Conservation (phyloP, 2,797 vertebrate species). For the Neosilurus hyrtlii region DNA sequence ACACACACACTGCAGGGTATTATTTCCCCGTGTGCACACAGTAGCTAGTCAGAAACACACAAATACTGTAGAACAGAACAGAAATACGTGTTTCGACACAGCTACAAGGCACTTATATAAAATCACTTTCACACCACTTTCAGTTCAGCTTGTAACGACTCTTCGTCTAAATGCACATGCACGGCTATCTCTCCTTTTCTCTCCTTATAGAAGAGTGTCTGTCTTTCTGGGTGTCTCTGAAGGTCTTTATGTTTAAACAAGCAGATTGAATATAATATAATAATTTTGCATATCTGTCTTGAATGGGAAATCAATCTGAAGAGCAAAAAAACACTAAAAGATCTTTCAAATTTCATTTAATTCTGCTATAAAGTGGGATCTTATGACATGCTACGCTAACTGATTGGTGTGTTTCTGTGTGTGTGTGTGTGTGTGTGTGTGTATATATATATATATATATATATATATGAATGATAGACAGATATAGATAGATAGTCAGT, state of each 20-base stretch:
- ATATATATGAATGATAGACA: too few relatives aligned
- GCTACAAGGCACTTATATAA: not conserved
- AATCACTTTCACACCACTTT: not conserved
- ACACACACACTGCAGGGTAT: too few relatives aligned
- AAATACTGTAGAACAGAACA: not conserved
- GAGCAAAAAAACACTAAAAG: not conserved
- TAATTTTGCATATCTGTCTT: not conserved
- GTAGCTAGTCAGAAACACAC: not conserved
- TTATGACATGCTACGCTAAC: not conserved
- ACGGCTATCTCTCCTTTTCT: not conserved
- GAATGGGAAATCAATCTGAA: not conserved
- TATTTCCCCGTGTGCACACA: not conserved
- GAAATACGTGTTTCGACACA: not conserved
- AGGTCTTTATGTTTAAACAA: not conserved
- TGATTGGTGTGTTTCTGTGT: too few relatives aligned
- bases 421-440: too few relatives aligned
- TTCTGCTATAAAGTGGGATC: not conserved
- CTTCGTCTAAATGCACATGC: too few relatives aligned
- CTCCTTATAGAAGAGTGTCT: not conserved
- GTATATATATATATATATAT: too few relatives aligned
- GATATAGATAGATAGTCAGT: too few relatives aligned
- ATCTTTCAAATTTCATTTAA: not conserved
- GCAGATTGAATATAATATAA: not conserved
- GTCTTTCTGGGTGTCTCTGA: not conserved
- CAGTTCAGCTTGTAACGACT: not conserved